phyloP scores from a whole-genome alignment of 2,888 invertebrate genomes.

The Drosophila peninsularis region DNA sequence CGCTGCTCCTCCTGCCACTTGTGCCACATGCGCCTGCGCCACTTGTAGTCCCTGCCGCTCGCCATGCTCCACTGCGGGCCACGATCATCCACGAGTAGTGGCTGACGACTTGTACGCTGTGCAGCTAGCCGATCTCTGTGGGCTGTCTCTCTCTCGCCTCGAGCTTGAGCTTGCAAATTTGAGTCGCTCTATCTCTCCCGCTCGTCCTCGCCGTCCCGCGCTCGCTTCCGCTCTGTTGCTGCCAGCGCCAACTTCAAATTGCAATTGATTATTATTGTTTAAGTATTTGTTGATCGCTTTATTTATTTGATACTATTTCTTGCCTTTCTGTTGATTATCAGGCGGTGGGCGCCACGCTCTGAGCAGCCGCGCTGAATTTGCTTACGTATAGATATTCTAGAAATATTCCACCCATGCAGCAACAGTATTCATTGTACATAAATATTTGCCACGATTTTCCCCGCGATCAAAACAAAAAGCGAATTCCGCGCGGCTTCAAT shows the following conservation, averaged over 20 bases:
- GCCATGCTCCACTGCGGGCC: slow-evolving; percentile 20
- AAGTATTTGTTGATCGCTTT: background rate
- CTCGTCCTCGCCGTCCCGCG: background rate
- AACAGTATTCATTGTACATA: background rate
- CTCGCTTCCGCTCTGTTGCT: too few relatives aligned
- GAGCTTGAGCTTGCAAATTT: slow-evolving; percentile 3
- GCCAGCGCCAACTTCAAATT: background rate
- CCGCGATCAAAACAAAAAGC: background rate
- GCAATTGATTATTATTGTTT: slow-evolving; percentile 3
- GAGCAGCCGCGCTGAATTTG: background rate
- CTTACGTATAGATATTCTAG: background rate
- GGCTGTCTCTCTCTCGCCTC: background rate
- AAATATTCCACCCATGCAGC: background rate
- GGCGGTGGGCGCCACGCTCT: slow-evolving; percentile 17
- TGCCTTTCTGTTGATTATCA: background rate
- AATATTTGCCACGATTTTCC: background rate
- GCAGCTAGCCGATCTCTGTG: slow-evolving; percentile 11
- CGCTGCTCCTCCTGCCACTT: slow-evolving; percentile 49
- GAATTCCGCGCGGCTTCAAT: background rate
- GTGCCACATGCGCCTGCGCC: slow-evolving; percentile 47
- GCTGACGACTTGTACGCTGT: slow-evolving; percentile 18
- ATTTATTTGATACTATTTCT: slow-evolving; percentile 3
- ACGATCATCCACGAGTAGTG: background rate
- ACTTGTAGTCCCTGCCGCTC: slow-evolving; percentile 32
- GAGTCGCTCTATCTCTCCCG: background rate